A percentile compares a stretch with the other conserved stretches of the same genome.
phyloP scores from a whole-genome alignment of 2,113 vertebrate species.

The Neolamprologus fasciatus region DNA sequence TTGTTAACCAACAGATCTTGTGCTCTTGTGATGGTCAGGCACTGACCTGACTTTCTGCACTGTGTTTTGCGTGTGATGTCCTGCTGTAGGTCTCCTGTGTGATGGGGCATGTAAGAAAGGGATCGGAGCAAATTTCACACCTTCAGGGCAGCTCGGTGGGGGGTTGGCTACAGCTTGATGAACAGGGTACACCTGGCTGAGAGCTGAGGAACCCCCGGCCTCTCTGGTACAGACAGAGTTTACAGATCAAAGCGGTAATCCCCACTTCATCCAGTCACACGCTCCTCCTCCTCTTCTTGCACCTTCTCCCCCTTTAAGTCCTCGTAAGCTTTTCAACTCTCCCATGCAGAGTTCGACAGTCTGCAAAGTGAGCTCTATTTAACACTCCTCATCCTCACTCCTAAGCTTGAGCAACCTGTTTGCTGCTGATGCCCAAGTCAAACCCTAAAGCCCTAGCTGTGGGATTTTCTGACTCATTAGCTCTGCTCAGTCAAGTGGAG shows the following conservation, averaged over 20 bases:
- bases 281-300: neutral
- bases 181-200: conserved; percentile 54
- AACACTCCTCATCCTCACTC: neutral
- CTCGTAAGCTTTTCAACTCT: neutral
- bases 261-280: conserved; percentile 19
- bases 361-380: neutral
- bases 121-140: conserved; percentile 59
- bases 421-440: conserved; percentile 37
- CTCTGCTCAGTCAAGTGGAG: conserved; percentile 63
- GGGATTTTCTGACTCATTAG: conserved; percentile 72
- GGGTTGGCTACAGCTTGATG: conserved; percentile 33
- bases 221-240: conserved; percentile 36
- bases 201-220: conserved; percentile 10
- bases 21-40: neutral
- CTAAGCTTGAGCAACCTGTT: conserved; percentile 36
- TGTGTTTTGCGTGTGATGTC: conserved; percentile 4
- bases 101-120: conserved; percentile 32
- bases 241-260: conserved; percentile 64
- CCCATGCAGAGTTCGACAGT: neutral
- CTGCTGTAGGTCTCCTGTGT: conserved; percentile 48
- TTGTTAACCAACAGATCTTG: neutral
- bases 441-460: conserved; percentile 53
- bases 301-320: conserved; percentile 16
- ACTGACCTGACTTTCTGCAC: neutral
- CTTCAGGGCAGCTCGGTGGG: conserved; percentile 52